Evolutionary conservation across 2,113 vertebrate genomes (phyloP), one percentile per base, ranked within the genome.

Genomic region (Ariopsis seemanni): DNA sequence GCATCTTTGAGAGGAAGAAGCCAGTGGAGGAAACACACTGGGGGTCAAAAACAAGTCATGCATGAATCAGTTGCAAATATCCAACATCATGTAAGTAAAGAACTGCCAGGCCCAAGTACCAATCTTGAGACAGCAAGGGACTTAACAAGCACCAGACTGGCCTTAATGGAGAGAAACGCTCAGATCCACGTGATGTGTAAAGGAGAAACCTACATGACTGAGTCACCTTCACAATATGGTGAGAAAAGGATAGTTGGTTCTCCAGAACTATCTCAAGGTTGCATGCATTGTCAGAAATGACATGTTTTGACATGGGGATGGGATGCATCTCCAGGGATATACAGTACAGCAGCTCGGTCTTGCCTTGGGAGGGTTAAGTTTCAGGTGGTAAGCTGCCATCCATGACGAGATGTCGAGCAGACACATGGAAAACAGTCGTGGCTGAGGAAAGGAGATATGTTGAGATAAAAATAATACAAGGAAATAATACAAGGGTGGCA

Each of bases 201-300:
- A 48, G 30, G 20, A 52, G 74, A 77, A 52, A 53, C 34, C 69
- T 71, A 22, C 71, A 74, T 48, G 34, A 48, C 50, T 77, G 34
- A 53, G 3, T 77, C 74, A 77, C 22, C 25, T n/a, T n/a, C 25
- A 22, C 74, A 77, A 11, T 77, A 14, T 14, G 74, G 53, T 10
- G 22, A 77, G 50, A 77, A 50, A 52, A 25, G 11, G n/a, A 53
- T 52, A 77, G 11, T 22, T 7, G 48, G 74, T 14, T 77, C 11
- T 53, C 48, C 48, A n/a, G 22, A 77, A 77, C 22, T 12, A 25
- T 77, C 74, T 53, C 48, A 25, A 77, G 48, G 74, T n/a, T 50
- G 74, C 74, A 52, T 77, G 74, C 22, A 77, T 77, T 53, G 74
- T 77, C 22, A 52, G 48, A 50, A 22, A 75, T 77, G 71, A 50